A percentile compares a stretch with the other conserved stretches of the same genome.
Evolutionary conservation across 64 coral and sea anemone genomes (phyloP).

Genomic region (Astreopora myriophthalma): DNA sequence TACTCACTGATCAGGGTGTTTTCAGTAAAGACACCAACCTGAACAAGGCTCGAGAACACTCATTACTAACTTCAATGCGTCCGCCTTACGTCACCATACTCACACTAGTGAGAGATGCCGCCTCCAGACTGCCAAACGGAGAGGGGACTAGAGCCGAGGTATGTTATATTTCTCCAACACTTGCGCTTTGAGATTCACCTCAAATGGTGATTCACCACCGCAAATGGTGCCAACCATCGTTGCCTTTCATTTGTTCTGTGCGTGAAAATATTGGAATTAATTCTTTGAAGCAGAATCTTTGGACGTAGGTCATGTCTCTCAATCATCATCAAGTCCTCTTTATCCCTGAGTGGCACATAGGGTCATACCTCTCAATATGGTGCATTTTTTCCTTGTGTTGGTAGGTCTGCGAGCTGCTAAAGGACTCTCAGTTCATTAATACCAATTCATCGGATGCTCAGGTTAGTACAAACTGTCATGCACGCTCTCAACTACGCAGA

Average conservation of each 20-base stretch:
- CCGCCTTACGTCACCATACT: conserved; percentile 99
- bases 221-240: too few species aligned
- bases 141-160: conserved; percentile 99
- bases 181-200: not conserved
- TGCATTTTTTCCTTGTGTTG: not conserved
- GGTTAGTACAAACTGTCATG: conserved; percentile 16
- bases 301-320: too few species aligned
- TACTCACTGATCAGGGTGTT: conserved; percentile 67
- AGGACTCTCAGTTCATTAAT: conserved; percentile 98
- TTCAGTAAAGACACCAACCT: conserved; percentile 98
- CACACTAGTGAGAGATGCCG: conserved; percentile 93
- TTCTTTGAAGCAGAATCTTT: too few species aligned
- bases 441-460: conserved; percentile 88
- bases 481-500: too few species aligned
- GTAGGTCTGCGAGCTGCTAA: conserved; percentile 92
- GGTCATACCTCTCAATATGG: too few species aligned
- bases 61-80: conserved; percentile 83
- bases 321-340: too few species aligned
- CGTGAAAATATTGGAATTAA: too few species aligned
- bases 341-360: too few species aligned
- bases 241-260: too few species aligned
- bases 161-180: not conserved
- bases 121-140: conserved; percentile 92
- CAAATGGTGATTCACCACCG: too few species aligned
- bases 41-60: conserved; percentile 97